phyloP scores from a whole-genome alignment of 1,140 invertebrate species.

The Lepidotrigona ventralis region DNA sequence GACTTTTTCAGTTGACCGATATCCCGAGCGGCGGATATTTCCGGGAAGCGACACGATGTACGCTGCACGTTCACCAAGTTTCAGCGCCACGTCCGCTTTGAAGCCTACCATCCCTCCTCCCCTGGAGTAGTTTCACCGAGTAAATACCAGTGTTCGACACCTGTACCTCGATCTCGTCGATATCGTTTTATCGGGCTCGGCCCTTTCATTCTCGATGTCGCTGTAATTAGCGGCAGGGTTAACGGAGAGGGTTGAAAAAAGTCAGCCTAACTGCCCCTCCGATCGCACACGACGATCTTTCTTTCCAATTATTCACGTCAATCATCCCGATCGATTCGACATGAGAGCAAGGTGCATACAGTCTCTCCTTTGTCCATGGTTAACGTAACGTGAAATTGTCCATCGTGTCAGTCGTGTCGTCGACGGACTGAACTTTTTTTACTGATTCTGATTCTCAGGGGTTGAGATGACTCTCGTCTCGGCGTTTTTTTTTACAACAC shows the following conservation, averaged over 20 bases:
- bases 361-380: slow-evolving; percentile 12
- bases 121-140: background rate
- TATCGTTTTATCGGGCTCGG: slow-evolving; percentile 30
- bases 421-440: too few relatives aligned
- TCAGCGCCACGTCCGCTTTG: background rate
- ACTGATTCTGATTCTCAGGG: background rate
- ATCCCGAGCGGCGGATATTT: background rate
- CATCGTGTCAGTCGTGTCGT: background rate
- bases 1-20: background rate
- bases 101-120: too few relatives aligned
- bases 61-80: background rate
- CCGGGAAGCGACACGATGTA: background rate
- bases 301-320: slow-evolving; percentile 44
- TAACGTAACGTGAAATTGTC: slow-evolving; percentile 30
- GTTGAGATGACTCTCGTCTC: too few relatives aligned
- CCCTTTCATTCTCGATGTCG: slow-evolving; percentile 42
- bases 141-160: slow-evolving; percentile 11
- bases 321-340: slow-evolving; percentile 43
- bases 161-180: background rate
- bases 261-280: slow-evolving; percentile 1
- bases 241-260: slow-evolving; percentile 35
- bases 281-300: slow-evolving; percentile 59
- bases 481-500: too few relatives aligned
- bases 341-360: slow-evolving; percentile 11
- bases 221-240: slow-evolving; percentile 37